phyloP scores from a whole-genome alignment of 2,888 invertebrate genomes.

The Nudaria mundana region DNA sequence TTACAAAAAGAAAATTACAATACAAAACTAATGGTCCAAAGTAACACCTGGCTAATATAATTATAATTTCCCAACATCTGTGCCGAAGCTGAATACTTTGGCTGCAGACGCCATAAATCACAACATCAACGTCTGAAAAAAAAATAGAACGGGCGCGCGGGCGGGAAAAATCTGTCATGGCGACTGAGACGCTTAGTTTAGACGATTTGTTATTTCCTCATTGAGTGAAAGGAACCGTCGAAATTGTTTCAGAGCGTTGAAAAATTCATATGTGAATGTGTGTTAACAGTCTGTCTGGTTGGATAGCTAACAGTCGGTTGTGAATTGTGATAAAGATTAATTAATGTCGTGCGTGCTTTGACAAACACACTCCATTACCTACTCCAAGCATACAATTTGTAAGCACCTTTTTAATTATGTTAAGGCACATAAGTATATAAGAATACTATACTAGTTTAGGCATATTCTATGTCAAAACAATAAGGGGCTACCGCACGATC shows the following conservation, averaged over 20 bases:
- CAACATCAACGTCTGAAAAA: slow-evolving; percentile 17
- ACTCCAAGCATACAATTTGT: slow-evolving; percentile 1
- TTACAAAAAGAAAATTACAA: no score
- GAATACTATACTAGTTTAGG: neutral
- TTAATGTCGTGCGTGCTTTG: slow-evolving; percentile 17
- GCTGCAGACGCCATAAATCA: slow-evolving; percentile 29
- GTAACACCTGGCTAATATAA: slow-evolving; percentile 10
- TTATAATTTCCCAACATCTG: slow-evolving; percentile 18
- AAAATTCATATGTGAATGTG: slow-evolving; percentile 15
- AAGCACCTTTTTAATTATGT: neutral
- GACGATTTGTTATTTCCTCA: slow-evolving; percentile 30
- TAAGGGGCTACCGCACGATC: no score
- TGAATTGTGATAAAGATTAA: slow-evolving; percentile 13
- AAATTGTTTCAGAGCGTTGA: slow-evolving; percentile 25
- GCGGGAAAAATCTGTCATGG: slow-evolving; percentile 32
- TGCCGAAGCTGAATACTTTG: slow-evolving; percentile 13
- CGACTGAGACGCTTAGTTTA: slow-evolving; percentile 16
- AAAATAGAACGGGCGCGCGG: slow-evolving; percentile 18
- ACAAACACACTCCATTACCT: slow-evolving; percentile 14
- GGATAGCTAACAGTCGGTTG: slow-evolving; percentile 1
- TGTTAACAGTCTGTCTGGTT: slow-evolving; percentile 7
- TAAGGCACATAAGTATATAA: neutral
- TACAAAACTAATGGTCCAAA: slow-evolving; percentile 6
- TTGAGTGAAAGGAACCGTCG: slow-evolving; percentile 22
- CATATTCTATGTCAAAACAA: no score